Evolutionary conservation across 2,113 vertebrate species (phyloP).

Genomic region (Emydura subglobosa): DNA sequence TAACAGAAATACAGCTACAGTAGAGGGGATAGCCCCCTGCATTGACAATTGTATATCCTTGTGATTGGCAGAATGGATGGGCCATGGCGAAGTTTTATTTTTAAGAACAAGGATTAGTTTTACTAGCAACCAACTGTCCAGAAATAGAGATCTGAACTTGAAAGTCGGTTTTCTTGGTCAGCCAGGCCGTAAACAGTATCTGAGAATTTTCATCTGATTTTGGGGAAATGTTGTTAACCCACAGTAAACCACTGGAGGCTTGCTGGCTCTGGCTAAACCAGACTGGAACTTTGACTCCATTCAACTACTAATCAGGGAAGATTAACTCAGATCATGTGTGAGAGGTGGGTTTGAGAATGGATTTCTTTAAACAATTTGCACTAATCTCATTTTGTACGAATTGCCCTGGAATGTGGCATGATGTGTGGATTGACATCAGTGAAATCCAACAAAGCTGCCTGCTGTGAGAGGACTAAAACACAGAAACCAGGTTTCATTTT

Average conservation of each 20-base stretch:
- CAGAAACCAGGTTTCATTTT: too few relatives aligned
- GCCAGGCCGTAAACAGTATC: neutral
- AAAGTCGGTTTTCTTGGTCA: neutral
- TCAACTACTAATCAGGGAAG: neutral
- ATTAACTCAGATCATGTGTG: neutral
- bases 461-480: neutral
- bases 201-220: neutral
- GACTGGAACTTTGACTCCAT: neutral
- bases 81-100: neutral
- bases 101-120: neutral
- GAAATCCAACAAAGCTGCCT: neutral
- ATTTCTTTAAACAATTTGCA: neutral
- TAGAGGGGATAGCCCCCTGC: neutral
- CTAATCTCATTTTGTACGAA: neutral
- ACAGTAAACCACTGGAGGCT: neutral
- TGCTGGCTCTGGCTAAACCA: neutral
- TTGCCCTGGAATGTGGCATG: fast-evolving
- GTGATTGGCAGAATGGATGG: neutral
- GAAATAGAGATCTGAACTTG: neutral
- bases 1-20: neutral
- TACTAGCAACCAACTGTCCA: neutral
- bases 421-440: fast-evolving
- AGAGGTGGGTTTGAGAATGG: neutral
- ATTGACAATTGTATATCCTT: neutral
- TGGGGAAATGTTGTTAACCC: neutral